phyloP scores from a whole-genome alignment of 2,113 vertebrate genomes.

The Anhinga anhinga region DNA sequence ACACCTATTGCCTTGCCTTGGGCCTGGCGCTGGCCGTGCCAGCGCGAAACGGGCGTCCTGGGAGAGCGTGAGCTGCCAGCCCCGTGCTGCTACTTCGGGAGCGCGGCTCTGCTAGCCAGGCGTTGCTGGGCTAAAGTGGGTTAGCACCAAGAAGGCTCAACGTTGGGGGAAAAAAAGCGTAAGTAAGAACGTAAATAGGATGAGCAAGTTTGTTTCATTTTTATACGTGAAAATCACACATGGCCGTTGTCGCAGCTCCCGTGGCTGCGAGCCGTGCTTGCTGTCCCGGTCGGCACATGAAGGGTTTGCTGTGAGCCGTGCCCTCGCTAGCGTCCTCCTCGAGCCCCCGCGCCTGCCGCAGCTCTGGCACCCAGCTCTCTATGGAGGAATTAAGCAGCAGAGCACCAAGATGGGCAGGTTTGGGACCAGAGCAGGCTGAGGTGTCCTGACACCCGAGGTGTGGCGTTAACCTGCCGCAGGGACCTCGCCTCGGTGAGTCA shows the following conservation, averaged over 20 bases:
- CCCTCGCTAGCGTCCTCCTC: neutral
- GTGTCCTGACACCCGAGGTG: neutral
- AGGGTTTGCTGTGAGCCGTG: neutral
- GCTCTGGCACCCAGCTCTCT: neutral
- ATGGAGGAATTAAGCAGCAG: neutral
- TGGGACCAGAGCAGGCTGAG: neutral
- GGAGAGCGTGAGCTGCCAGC: neutral
- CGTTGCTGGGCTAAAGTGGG: neutral
- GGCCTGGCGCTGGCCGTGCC: neutral
- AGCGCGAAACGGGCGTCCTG: neutral
- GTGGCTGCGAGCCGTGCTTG: neutral
- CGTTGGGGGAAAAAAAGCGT: accelerated
- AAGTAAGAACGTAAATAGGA: neutral
- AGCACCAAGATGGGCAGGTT: neutral
- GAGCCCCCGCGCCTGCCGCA: neutral
- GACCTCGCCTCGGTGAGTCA: accelerated
- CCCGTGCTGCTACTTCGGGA: neutral
- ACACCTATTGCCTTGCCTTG: neutral
- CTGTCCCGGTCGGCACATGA: neutral
- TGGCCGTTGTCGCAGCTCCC: accelerated
- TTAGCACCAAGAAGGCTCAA: neutral
- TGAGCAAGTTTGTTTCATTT: neutral
- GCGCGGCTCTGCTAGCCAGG: neutral
- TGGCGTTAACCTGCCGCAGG: neutral
- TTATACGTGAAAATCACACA: accelerated